Conservation (phyloP, 2,113 vertebrate genomes). For the Craseonycteris thonglongyai region DNA sequence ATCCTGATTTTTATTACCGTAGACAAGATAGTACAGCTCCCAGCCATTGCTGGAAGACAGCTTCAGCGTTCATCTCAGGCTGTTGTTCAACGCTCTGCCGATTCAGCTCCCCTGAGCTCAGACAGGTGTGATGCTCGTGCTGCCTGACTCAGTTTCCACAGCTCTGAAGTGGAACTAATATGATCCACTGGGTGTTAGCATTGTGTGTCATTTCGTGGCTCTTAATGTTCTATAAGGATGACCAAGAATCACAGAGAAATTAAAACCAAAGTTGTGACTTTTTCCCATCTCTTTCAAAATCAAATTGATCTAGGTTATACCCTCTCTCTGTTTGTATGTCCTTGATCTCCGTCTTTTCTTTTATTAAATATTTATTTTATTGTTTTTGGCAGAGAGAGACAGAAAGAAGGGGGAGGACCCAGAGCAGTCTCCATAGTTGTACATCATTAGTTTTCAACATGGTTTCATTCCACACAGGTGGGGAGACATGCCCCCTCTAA, state of each 20-base stretch:
- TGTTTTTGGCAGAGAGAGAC: too few species aligned
- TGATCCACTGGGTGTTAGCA: neutral
- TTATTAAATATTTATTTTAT: too few species aligned
- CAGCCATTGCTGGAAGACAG: neutral
- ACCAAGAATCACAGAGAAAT: neutral
- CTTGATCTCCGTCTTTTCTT: neutral
- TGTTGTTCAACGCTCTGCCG: neutral
- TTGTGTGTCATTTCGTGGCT: accelerated
- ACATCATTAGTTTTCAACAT: too few species aligned
- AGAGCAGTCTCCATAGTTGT: too few species aligned
- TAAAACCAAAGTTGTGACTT: neutral
- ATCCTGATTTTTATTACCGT: neutral
- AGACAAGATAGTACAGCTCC: slow-evolving; percentile 3
- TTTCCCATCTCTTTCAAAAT: neutral
- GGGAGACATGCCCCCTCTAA: too few species aligned
- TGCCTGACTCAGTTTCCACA: neutral
- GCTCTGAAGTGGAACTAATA: neutral
- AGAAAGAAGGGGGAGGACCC: too few species aligned
- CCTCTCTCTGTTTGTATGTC: neutral
- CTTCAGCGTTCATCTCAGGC: neutral
- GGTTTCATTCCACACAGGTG: too few species aligned
- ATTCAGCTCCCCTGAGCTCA: neutral
- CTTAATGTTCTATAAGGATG: neutral
- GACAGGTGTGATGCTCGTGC: neutral
- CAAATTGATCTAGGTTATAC: neutral